These are phyloP conservation scores for Meganola albula DNA, from an alignment of 2,888 invertebrate species.

Conservation along the genomic window DNA sequence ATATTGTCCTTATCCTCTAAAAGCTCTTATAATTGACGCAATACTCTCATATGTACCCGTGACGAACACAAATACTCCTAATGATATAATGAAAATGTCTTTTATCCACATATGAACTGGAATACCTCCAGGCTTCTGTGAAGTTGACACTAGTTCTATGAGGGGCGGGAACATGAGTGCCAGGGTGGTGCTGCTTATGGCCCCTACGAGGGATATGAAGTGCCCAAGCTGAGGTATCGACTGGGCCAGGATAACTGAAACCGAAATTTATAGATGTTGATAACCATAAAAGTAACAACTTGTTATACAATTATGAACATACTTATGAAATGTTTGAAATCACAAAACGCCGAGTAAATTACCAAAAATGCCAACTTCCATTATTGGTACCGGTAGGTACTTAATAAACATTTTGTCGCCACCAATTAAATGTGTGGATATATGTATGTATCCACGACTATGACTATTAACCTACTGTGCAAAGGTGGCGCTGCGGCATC, in stretches of 20 bases:
- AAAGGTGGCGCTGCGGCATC: no score
- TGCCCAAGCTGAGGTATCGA: constrained; percentile 90
- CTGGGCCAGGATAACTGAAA: constrained; percentile 88
- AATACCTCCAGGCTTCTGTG: constrained; percentile 76
- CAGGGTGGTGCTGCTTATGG: constrained; percentile 91
- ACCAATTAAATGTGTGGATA: no score
- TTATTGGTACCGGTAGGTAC: no score
- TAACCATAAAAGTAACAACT: no score
- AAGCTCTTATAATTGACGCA: constrained; percentile 75
- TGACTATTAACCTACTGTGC: no score
- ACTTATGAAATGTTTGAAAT: no score
- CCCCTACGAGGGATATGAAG: constrained; percentile 95
- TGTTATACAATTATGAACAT: no score
- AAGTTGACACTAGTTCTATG: constrained; percentile 86
- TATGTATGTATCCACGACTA: no score
- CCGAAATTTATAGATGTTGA: no score
- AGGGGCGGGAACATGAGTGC: constrained; percentile 93
- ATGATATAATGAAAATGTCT: constrained; percentile 79
- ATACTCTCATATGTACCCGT: constrained; percentile 88
- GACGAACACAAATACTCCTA: constrained; percentile 83
- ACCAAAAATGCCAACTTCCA: no score
- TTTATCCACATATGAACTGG: constrained; percentile 70
- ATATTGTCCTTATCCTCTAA: constrained; percentile 39
- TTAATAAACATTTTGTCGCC: no score
- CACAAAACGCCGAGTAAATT: no score